phyloP scores from a whole-genome alignment of 2,888 invertebrate species.

The Archips crataeganus region DNA sequence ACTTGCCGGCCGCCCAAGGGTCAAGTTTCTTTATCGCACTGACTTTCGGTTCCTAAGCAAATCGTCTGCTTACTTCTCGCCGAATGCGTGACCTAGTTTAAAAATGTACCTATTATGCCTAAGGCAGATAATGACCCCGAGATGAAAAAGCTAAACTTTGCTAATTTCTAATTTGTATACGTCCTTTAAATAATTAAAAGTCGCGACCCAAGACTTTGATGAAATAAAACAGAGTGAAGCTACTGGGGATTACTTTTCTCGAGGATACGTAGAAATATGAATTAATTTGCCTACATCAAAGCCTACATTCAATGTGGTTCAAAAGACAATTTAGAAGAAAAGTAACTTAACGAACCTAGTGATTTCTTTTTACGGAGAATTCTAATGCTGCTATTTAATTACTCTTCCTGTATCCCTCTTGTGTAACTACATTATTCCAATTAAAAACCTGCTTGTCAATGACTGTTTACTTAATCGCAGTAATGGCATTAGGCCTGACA shows the following conservation, averaged over 20 bases:
- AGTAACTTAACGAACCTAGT: background rate
- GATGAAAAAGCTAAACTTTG: slow-evolving; percentile 4
- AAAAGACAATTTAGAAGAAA: background rate
- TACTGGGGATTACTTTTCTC: slow-evolving; percentile 8
- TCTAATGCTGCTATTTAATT: background rate
- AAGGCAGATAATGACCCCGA: background rate
- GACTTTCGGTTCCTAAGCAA: slow-evolving; percentile 15
- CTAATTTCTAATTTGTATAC: slow-evolving; percentile 21
- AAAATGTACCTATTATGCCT: background rate
- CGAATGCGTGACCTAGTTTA: slow-evolving; percentile 30
- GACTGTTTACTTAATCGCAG: background rate
- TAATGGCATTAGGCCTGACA: background rate
- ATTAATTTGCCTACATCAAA: slow-evolving; percentile 1
- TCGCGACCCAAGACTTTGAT: slow-evolving; percentile 19
- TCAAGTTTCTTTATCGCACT: slow-evolving; percentile 29
- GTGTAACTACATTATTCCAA: background rate
- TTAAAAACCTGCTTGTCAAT: background rate
- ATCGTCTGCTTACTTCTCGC: slow-evolving; percentile 4
- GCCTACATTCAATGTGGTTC: background rate
- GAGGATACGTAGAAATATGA: slow-evolving; percentile 10
- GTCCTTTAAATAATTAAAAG: slow-evolving; percentile 16
- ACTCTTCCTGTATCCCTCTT: background rate
- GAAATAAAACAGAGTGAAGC: slow-evolving; percentile 1
- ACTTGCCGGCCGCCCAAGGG: slow-evolving; percentile 18
- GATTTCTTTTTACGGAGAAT: background rate